Evolutionary conservation across 2,113 vertebrate genomes (phyloP), one percentile per base, ranked within the genome.

Genomic region (Sterrhoptilus dennistouni): DNA sequence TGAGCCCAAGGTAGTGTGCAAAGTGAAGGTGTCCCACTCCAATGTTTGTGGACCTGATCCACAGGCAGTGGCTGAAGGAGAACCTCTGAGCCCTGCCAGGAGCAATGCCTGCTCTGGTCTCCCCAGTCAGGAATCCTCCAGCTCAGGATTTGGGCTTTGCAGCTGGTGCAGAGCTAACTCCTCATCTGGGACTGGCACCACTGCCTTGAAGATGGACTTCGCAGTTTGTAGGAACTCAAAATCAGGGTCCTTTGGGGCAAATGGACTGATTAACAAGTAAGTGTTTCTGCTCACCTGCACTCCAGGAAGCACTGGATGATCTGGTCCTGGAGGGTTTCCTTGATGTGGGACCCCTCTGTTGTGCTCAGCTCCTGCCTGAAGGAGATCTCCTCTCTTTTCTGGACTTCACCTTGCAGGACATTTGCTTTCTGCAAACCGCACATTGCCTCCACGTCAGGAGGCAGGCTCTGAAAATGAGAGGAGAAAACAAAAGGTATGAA

Each of bases 261-360:
- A 36, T 2, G 14, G 36, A 22, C 11, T 52, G 36, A 18, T 4
- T 17, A 5, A 49, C 19, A 18, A 25, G 5, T 6, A 36, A 45
- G 29, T 31, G 63, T 52, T 72, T 68, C 44, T 21, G 76, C 93
- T 98, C 80, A 99, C 99, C 98, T 94, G 97, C 98, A 98, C 56
- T 99, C 99, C 0, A 98, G 96, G 96, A 99, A 98, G 98, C 98
- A 99, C 86, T 97, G 98, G 17, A 98, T 90, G n/a, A 99, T 98
- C 97, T 99, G 97, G 20, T 98, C 97, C 79, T 98, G 98, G 10
- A 99, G 97, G 3, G 84, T 97, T 84, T 98, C 97, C 92, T 95
- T 97, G 81, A 98, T 98, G 91, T 98, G 80, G 0, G 92, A 42
- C 4, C 98, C 98, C 35, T 99, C 98, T 3, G 64, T 50, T 49